phyloP scores from a whole-genome alignment of 1,140 invertebrate genomes.

The Nebria ingens region DNA sequence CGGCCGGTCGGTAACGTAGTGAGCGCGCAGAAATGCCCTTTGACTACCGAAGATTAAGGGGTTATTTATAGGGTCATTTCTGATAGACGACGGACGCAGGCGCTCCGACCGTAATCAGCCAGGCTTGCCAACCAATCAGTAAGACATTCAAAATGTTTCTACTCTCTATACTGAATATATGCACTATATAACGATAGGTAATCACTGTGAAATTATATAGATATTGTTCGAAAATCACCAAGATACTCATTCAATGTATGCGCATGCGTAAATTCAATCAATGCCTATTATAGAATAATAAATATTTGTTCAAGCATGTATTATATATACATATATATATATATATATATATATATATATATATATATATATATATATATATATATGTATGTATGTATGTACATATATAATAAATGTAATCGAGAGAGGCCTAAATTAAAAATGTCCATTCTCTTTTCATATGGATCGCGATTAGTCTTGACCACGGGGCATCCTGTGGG shows the following conservation, averaged over 20 bases:
- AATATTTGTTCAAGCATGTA: no score
- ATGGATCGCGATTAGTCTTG: no score
- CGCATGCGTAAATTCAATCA: no score
- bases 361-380: background rate
- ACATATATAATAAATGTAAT: background rate
- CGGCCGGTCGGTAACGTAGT: no score
- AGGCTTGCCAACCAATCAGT: background rate
- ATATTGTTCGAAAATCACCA: no score
- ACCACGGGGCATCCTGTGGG: no score
- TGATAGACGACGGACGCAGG: background rate
- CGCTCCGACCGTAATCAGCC: background rate
- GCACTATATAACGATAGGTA: background rate
- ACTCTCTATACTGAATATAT: no score
- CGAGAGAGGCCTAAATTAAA: no score
- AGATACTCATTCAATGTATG: no score
- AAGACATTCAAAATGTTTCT: background rate
- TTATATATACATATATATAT: slow-evolving; percentile 1
- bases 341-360: background rate
- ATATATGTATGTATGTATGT: background rate
- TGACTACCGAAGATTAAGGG: background rate
- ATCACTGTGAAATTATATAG: no score
- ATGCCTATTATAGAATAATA: no score
- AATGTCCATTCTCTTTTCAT: no score
- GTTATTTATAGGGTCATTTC: background rate
- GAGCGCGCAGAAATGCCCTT: background rate